Evolutionary conservation across 2,797 vertebrate species (phyloP).

Genomic region (Neopelma chrysocephalum): DNA sequence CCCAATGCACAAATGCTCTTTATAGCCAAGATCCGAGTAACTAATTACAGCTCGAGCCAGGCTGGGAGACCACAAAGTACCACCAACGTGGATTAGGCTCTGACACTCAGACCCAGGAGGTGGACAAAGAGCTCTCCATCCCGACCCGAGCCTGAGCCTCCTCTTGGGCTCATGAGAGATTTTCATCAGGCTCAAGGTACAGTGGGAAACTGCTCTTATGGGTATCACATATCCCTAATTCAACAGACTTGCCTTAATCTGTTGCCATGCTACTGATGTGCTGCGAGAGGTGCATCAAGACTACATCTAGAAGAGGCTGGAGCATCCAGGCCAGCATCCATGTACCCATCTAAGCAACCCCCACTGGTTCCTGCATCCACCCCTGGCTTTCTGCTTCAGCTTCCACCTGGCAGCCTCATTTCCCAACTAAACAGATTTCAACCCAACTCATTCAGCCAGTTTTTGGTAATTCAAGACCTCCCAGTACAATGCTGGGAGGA

Average conservation of each 20-base stretch:
- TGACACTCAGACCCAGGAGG: not conserved
- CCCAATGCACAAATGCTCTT: not conserved
- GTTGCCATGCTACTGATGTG: not conserved
- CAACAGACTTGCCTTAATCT: not conserved
- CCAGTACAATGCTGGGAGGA: not conserved
- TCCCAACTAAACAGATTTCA: not conserved
- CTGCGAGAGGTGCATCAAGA: not conserved
- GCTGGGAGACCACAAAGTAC: not conserved
- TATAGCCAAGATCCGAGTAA: not conserved
- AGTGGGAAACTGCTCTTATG: not conserved
- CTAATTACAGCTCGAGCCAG: accelerated
- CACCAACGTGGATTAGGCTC: not conserved
- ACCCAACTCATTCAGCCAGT: not conserved
- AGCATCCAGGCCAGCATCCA: not conserved
- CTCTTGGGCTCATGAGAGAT: not conserved
- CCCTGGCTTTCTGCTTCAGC: not conserved
- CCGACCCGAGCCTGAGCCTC: not conserved
- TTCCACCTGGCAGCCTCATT: not conserved
- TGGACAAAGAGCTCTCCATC: not conserved
- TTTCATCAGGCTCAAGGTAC: not conserved
- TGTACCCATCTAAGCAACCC: not conserved
- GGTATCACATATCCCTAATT: not conserved
- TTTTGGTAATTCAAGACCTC: not conserved
- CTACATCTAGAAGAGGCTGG: not conserved
- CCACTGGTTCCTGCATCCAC: not conserved